Base-by-base conservation (phyloP, 2,113 vertebrate genomes). In the Scortum barcoo region DNA sequence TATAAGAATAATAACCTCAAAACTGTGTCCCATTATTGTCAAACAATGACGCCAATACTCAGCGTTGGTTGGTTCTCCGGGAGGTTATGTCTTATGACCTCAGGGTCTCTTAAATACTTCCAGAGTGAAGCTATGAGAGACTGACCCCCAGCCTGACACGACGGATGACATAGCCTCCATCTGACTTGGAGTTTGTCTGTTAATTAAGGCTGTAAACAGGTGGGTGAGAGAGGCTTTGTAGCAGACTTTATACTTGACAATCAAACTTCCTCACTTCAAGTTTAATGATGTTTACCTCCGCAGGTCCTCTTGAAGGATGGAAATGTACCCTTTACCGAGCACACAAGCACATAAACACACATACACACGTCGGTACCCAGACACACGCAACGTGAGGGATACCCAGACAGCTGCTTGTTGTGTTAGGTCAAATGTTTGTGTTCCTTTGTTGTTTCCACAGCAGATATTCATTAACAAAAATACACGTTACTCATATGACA, bases 141-240 rank as follows among this genome's bases (percentile, higher is more conserved):
- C 66, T 63, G 70, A 86, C 75, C 88, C 71, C 84, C 78, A 53
- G 50, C 79, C 70, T 60, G 66, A 72, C 61, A 51, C 12, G 0
- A 72, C 44, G 22, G 78, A 80, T 87, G 88, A 85, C 89, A 60
- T 85, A 81, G 62, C 53, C 80, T 82, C 88, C 83, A 88, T 88
- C 81, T 86, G 86, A 86, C 81, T 84, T 93, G 10, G 44, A 38
- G 88, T 91, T 90, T 93, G 91, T 84, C 86, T 93, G 93, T 86
- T 93, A 95, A 95, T 94, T 93, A 89, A 93, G 81, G 72, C 26
- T 56, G 82, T 89, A 91, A 93, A 91, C 88, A 90, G 85, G 85
- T 78, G 80, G 91, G 85, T 85, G 89, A 88, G 69, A 86, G 76
- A 76, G 56, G 85, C 85, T 91, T 88, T 82, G 87, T 85, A 72